Evolutionary conservation across 2,888 invertebrate genomes (phyloP).

Genomic region (Nephrotoma guestfalica): DNA sequence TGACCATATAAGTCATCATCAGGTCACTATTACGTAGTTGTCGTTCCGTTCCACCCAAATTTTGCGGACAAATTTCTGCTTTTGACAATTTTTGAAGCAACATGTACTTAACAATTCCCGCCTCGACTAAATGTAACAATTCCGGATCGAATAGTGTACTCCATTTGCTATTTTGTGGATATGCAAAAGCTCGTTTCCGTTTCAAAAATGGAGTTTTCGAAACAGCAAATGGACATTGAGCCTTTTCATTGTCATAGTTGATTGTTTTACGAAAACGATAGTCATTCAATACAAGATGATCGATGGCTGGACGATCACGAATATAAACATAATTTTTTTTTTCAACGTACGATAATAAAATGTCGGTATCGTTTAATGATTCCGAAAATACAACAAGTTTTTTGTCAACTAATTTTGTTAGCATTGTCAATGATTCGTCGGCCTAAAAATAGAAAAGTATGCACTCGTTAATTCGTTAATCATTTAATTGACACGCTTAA

Average conservation of each 20-base stretch:
- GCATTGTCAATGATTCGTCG: slow-evolving; percentile 25
- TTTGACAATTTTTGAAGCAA: slow-evolving; percentile 48
- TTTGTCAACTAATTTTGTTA: slow-evolving; percentile 24
- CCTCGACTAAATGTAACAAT: slow-evolving; percentile 58
- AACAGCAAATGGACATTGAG: slow-evolving; percentile 63
- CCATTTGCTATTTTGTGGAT: slow-evolving; percentile 44
- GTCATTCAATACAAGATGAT: slow-evolving; percentile 53
- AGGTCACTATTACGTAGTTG: slow-evolving; percentile 62
- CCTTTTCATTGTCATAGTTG: slow-evolving; percentile 39
- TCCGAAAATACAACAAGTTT: slow-evolving; percentile 27
- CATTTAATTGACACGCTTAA: no score
- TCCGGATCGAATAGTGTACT: slow-evolving; percentile 47
- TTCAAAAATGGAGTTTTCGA: slow-evolving; percentile 52
- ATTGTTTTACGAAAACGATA: slow-evolving; percentile 45
- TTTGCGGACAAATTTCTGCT: slow-evolving; percentile 65
- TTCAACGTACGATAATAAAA: slow-evolving; percentile 33
- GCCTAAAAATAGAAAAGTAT: slow-evolving; percentile 16
- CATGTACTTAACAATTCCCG: slow-evolving; percentile 57
- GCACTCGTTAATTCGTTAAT: no score
- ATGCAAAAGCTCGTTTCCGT: slow-evolving; percentile 57
- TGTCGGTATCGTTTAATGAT: slow-evolving; percentile 26
- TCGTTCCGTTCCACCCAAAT: slow-evolving; percentile 65
- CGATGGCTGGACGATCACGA: slow-evolving; percentile 53
- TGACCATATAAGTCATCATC: slow-evolving; percentile 63
- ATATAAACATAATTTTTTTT: slow-evolving; percentile 42